Evolutionary conservation across 2,797 vertebrate genomes (phyloP).

Genomic region (Astyanax mexicanus): DNA sequence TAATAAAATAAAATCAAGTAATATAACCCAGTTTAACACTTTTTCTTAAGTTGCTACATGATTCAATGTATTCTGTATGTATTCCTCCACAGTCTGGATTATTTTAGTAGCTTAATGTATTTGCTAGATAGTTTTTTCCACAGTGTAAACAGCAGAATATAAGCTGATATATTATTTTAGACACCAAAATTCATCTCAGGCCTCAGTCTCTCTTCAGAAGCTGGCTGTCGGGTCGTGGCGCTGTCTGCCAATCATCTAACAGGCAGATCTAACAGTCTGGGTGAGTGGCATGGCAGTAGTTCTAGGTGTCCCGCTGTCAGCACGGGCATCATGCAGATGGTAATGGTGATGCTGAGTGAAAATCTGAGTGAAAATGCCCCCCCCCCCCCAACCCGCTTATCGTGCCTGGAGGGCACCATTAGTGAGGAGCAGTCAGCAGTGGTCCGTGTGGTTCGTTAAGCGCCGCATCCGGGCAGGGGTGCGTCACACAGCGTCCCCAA

Average conservation of each 20-base stretch:
- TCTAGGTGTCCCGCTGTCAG: slow-evolving; percentile 31
- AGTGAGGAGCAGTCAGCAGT: slow-evolving; percentile 34
- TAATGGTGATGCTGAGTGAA: no score
- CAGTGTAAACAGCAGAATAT: background rate
- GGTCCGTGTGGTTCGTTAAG: slow-evolving; percentile 28
- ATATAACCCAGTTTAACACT: no score
- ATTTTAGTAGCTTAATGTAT: no score
- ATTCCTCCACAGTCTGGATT: no score
- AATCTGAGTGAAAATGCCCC: slow-evolving; percentile 33
- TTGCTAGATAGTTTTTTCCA: no score
- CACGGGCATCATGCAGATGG: slow-evolving; percentile 37
- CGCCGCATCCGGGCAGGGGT: slow-evolving; percentile 9
- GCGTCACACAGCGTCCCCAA: slow-evolving; percentile 10
- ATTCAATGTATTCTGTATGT: no score
- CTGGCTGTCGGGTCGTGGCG: slow-evolving; percentile 7
- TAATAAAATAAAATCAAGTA: no score
- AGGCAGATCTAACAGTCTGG: slow-evolving; percentile 4
- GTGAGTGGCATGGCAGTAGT: slow-evolving; percentile 4
- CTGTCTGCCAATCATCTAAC: slow-evolving; percentile 40
- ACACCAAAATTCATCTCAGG: background rate
- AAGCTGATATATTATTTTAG: background rate
- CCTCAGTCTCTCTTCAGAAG: background rate
- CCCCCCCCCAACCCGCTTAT: background rate
- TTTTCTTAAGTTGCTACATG: no score
- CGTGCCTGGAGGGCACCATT: slow-evolving; percentile 41